Conservation (phyloP, 2,888 invertebrate genomes). For the Agrochola macilenta region DNA sequence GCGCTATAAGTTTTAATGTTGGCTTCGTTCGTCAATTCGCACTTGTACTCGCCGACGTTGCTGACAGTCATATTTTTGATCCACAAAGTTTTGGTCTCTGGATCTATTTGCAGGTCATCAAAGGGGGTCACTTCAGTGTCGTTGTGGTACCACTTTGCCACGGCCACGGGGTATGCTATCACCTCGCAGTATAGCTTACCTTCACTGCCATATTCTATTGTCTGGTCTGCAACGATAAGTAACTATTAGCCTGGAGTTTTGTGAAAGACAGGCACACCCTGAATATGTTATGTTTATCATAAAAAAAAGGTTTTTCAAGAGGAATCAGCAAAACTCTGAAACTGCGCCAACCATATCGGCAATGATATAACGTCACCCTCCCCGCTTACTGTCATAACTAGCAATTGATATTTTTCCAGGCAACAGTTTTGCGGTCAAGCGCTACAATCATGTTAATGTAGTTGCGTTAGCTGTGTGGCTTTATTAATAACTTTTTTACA, state of each 20-base stretch:
- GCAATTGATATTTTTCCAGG: no score
- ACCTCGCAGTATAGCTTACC: slow-evolving; percentile 79
- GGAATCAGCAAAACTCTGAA: no score
- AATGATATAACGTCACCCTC: no score
- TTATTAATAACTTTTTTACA: no score
- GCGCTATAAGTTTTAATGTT: slow-evolving; percentile 69
- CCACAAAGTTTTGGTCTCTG: slow-evolving; percentile 72
- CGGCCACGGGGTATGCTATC: slow-evolving; percentile 80
- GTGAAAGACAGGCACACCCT: no score
- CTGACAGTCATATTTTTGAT: slow-evolving; percentile 79
- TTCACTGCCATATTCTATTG: slow-evolving; percentile 78
- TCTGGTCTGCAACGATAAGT: slow-evolving; percentile 71
- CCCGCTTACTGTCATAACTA: no score
- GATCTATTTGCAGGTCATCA: slow-evolving; percentile 66
- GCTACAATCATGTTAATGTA: no score
- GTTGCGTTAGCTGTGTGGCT: no score
- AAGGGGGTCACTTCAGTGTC: slow-evolving; percentile 68
- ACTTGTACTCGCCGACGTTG: slow-evolving; percentile 79
- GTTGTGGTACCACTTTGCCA: slow-evolving; percentile 81
- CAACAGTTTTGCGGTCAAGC: no score
- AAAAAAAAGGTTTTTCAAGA: no score
- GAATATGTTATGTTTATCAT: no score
- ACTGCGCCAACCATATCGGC: no score
- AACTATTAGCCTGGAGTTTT: not conserved
- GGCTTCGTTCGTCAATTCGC: slow-evolving; percentile 74